phyloP scores from a whole-genome alignment of 1,140 invertebrate genomes.

The Caerostris extrusa region DNA sequence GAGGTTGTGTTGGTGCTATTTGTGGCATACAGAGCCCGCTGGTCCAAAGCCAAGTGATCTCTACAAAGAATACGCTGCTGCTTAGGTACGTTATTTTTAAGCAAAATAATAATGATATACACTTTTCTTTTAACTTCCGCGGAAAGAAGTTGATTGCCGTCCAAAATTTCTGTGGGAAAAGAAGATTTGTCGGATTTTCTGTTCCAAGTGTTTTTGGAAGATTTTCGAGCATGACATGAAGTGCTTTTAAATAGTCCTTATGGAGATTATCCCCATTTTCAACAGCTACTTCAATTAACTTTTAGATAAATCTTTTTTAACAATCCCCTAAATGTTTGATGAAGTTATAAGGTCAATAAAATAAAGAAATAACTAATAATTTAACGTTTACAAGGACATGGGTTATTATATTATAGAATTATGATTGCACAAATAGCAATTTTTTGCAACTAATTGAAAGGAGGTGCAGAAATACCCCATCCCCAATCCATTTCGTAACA shows the following conservation, averaged over 20 bases:
- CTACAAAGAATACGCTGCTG: background rate
- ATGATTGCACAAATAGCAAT: too few species aligned
- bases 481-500: too few species aligned
- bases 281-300: background rate
- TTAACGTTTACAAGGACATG: too few species aligned
- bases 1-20: background rate
- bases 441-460: too few species aligned
- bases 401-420: too few species aligned
- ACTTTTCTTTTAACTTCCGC: background rate
- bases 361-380: too few species aligned
- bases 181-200: background rate
- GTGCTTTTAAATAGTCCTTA: background rate
- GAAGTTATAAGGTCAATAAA: too few species aligned
- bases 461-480: too few species aligned
- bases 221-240: background rate
- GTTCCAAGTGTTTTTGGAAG: background rate
- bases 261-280: too few species aligned
- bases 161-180: conserved; percentile 6
- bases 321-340: background rate
- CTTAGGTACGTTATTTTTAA: conserved; percentile 23
- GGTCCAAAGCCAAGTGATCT: background rate
- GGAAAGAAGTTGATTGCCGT: background rate
- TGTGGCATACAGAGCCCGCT: conserved; percentile 7
- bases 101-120: conserved; percentile 29
- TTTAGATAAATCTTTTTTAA: background rate